These are phyloP conservation scores for Drosophila mercatorum DNA, from an alignment of 2,888 invertebrate genomes.

Conservation along the genomic window DNA sequence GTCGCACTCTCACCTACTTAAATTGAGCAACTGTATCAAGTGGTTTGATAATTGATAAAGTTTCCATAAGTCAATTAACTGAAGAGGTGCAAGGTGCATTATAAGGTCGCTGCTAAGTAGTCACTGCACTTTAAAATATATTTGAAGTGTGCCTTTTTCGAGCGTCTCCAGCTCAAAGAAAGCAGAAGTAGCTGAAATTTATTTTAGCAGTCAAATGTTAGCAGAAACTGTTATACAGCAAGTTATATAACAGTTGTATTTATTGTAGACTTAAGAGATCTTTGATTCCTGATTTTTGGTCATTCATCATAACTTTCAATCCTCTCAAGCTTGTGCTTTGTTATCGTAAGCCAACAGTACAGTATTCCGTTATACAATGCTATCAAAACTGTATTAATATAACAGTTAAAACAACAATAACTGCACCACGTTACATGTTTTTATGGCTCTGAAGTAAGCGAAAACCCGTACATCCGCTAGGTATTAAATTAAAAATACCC, in stretches of 20 bases:
- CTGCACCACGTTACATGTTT: background rate
- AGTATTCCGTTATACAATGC: background rate
- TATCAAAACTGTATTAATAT: background rate
- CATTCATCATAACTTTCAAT: too few relatives aligned
- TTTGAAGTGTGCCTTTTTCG: background rate
- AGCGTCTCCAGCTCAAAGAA: background rate
- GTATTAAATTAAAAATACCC: conserved; percentile 51
- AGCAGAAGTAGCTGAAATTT: background rate
- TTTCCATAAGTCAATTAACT: conserved; percentile 35
- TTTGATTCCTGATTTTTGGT: background rate
- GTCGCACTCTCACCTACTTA: background rate
- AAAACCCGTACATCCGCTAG: conserved; percentile 21
- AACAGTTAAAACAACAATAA: background rate
- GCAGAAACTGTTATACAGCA: background rate
- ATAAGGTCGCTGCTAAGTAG: conserved; percentile 6
- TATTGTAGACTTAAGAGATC: background rate
- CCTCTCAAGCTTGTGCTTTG: background rate
- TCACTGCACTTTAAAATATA: background rate
- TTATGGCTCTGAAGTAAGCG: background rate
- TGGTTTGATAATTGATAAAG: conserved; percentile 36
- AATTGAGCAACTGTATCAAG: conserved; percentile 27
- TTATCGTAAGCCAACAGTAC: background rate
- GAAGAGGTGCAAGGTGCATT: conserved; percentile 2
- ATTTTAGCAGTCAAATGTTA: background rate
- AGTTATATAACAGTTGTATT: background rate